Conservation (phyloP, 1,140 invertebrate genomes). For the Drosophila ironensis region DNA sequence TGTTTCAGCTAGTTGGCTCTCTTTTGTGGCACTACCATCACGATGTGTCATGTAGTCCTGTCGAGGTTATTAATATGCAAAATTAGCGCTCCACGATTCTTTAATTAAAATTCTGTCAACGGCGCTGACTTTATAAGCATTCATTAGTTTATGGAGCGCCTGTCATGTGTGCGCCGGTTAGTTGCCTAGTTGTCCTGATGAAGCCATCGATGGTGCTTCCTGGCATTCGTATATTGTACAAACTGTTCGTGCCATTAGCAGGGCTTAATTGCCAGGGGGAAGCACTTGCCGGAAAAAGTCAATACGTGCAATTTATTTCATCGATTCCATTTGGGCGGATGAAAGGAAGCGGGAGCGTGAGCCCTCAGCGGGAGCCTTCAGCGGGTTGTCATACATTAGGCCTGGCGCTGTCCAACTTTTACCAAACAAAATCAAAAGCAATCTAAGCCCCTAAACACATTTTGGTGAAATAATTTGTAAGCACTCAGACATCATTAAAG, state of each 20-base stretch:
- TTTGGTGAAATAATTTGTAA: conserved; percentile 70
- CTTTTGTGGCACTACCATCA: conserved; percentile 12
- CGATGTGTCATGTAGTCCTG: conserved; percentile 19
- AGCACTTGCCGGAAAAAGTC: conserved; percentile 9
- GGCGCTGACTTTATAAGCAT: conserved; percentile 55
- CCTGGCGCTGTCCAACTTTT: conserved; percentile 35
- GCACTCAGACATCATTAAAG: conserved; percentile 69
- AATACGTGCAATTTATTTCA: conserved; percentile 57
- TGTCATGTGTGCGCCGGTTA: conserved; percentile 9
- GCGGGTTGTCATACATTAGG: conserved; percentile 19
- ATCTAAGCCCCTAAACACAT: conserved; percentile 66
- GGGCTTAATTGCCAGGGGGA: conserved; percentile 19
- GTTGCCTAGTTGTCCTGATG: conserved; percentile 25
- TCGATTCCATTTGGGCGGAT: conserved; percentile 25
- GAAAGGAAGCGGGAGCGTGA: neutral
- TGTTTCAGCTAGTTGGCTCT: conserved; percentile 2
- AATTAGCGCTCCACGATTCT: conserved; percentile 72
- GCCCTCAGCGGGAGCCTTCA: neutral
- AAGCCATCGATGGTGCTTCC: conserved; percentile 20
- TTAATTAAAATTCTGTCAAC: conserved; percentile 74
- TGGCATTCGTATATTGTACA: conserved; percentile 9
- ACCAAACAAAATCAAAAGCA: conserved; percentile 60
- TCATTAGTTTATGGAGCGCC: conserved; percentile 71
- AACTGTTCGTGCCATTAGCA: conserved; percentile 54
- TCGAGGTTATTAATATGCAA: conserved; percentile 71